Evolutionary conservation across 2,113 vertebrate genomes (phyloP).

Genomic region (Nothoprocta pentlandii): DNA sequence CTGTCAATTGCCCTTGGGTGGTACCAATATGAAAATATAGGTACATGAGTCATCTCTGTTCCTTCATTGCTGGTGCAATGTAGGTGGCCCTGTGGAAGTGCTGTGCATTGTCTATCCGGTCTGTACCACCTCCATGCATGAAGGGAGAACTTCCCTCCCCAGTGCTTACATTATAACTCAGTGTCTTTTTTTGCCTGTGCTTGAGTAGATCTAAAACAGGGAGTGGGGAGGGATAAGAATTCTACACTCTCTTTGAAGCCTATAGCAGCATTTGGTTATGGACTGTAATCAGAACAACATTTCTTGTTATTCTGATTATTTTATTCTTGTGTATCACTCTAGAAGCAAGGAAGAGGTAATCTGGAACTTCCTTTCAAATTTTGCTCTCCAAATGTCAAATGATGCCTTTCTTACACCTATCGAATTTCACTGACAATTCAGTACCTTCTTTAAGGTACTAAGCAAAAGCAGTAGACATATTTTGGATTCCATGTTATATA

Average conservation of each 20-base stretch:
- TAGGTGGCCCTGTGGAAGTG: neutral
- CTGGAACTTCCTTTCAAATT: neutral
- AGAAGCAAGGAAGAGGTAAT: neutral
- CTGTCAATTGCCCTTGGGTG: neutral
- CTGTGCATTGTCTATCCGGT: neutral
- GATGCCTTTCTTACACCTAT: neutral
- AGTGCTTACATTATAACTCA: neutral
- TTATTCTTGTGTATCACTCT: neutral
- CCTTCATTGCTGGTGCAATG: neutral
- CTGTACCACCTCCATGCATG: neutral
- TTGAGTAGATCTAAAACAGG: neutral
- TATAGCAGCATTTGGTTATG: neutral
- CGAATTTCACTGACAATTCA: neutral
- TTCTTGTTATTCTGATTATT: neutral
- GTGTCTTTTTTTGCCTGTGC: neutral
- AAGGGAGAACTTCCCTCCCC: neutral
- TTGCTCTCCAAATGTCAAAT: neutral
- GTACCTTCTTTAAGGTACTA: neutral
- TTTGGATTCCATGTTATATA: neutral
- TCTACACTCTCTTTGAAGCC: neutral
- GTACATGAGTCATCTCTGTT: accelerated
- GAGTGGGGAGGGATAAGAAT: accelerated
- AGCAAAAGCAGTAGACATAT: neutral
- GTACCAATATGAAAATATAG: neutral
- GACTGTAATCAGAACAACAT: neutral